phyloP scores from a whole-genome alignment of 2,797 vertebrate species.

The Antrozous pallidus region DNA sequence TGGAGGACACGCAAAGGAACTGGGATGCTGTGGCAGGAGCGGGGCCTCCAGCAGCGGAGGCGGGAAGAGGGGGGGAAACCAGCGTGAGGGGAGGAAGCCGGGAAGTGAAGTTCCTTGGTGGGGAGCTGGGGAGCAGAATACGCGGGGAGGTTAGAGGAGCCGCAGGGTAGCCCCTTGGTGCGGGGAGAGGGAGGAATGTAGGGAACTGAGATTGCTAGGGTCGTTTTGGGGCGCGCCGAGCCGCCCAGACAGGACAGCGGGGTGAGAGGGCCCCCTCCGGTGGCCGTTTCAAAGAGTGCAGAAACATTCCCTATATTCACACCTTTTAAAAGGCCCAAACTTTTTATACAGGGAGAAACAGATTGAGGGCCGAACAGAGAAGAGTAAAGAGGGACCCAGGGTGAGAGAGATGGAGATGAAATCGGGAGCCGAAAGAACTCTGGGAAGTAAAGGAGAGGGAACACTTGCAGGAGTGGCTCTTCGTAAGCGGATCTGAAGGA shows the following conservation, averaged over 20 bases:
- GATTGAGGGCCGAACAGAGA: not conserved
- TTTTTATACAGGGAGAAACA: not conserved
- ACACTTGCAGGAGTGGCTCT: no score
- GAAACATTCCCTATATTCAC: not conserved
- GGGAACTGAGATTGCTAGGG: not conserved
- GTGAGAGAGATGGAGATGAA: not conserved
- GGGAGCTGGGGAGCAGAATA: not conserved
- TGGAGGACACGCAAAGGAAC: no score
- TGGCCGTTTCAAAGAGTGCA: not conserved
- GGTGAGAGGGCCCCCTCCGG: not conserved
- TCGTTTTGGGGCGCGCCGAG: rapidly evolving
- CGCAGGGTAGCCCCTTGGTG: no score
- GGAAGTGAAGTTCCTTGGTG: no score
- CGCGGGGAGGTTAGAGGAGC: rapidly evolving
- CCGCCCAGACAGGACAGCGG: rapidly evolving
- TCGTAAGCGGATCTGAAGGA: not conserved
- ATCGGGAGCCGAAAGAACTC: not conserved
- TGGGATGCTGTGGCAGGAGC: no score
- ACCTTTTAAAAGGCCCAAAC: not conserved
- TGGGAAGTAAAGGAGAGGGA: not conserved
- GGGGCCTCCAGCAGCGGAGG: rapidly evolving
- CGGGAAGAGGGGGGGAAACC: no score
- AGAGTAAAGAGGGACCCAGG: not conserved
- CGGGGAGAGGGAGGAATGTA: not conserved
- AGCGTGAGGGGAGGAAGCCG: rapidly evolving